Evolutionary conservation across 1,140 invertebrate genomes (phyloP).

Genomic region (Drosophila miranda): DNA sequence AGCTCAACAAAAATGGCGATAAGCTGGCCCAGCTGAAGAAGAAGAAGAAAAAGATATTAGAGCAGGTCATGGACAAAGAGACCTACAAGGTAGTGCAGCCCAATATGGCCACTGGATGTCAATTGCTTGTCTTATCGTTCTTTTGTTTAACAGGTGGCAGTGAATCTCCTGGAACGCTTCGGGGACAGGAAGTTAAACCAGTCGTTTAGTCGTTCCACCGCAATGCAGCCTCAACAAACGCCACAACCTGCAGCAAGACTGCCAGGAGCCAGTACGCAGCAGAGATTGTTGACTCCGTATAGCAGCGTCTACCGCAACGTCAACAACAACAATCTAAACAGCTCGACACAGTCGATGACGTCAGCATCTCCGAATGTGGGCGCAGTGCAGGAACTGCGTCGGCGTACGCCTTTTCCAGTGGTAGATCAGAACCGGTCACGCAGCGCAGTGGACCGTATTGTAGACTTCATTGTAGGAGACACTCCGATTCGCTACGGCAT

Average conservation of each 20-base stretch:
- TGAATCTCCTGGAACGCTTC: slow-evolving; percentile 75
- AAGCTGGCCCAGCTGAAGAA: slow-evolving; percentile 89
- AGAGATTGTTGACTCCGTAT: slow-evolving; percentile 78
- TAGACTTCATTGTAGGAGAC: slow-evolving; percentile 97
- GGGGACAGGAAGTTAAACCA: slow-evolving; percentile 63
- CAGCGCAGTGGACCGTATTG: slow-evolving; percentile 90
- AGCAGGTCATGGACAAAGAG: slow-evolving; percentile 98
- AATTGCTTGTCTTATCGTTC: neutral
- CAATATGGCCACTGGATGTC: neutral
- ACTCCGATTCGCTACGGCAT: slow-evolving; percentile 97
- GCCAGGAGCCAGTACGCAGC: slow-evolving; percentile 56
- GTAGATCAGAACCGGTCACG: slow-evolving; percentile 84
- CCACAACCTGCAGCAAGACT: slow-evolving; percentile 31
- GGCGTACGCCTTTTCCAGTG: slow-evolving; percentile 77
- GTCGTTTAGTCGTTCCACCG: slow-evolving; percentile 24
- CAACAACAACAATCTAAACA: slow-evolving; percentile 48
- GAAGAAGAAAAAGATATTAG: slow-evolving; percentile 94
- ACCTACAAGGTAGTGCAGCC: slow-evolving; percentile 92
- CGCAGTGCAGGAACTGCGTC: slow-evolving; percentile 68
- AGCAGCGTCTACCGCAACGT: slow-evolving; percentile 83
- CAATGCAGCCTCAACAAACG: slow-evolving; percentile 24
- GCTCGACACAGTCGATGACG: slow-evolving; percentile 33
- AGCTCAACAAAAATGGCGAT: slow-evolving; percentile 90
- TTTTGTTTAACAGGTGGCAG: slow-evolving; percentile 57
- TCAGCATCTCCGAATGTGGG: slow-evolving; percentile 39